These are phyloP conservation scores for Zoanthus sociatus DNA, from an alignment of 92 coral and sea anemone genomes.

Conservation along the genomic window DNA sequence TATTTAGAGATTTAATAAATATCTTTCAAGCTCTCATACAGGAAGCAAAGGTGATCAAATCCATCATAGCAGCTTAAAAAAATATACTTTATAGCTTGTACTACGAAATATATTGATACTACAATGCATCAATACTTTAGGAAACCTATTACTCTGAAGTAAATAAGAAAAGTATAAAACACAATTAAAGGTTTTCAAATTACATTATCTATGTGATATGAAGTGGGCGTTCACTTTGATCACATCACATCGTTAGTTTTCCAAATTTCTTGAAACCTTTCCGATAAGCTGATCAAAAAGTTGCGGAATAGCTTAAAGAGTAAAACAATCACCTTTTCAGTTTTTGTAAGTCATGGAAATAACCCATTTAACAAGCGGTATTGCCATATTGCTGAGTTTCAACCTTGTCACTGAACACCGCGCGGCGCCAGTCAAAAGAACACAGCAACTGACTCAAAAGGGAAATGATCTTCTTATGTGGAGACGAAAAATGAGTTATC, in stretches of 20 bases:
- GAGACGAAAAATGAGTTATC: neutral
- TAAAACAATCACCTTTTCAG: neutral
- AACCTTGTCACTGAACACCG: neutral
- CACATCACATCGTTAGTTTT: slow-evolving; percentile 8
- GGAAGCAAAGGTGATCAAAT: neutral
- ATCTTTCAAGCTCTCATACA: neutral
- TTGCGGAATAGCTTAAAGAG: neutral
- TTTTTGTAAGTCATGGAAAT: neutral
- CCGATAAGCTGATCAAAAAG: neutral
- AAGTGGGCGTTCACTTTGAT: slow-evolving; percentile 25
- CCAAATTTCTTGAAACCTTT: neutral
- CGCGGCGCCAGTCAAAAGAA: neutral
- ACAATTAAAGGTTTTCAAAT: neutral
- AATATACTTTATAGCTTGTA: neutral
- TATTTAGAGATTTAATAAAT: too few species aligned
- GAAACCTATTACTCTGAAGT: neutral
- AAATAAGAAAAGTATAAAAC: neutral
- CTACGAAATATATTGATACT: neutral
- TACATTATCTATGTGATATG: slow-evolving; percentile 4
- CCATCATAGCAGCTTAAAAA: neutral
- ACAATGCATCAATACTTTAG: neutral
- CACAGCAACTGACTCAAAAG: neutral
- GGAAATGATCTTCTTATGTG: neutral
- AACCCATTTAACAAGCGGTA: neutral
- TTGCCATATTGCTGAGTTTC: neutral